Conservation (phyloP, 2,113 vertebrate species). For the Caracal caracal region DNA sequence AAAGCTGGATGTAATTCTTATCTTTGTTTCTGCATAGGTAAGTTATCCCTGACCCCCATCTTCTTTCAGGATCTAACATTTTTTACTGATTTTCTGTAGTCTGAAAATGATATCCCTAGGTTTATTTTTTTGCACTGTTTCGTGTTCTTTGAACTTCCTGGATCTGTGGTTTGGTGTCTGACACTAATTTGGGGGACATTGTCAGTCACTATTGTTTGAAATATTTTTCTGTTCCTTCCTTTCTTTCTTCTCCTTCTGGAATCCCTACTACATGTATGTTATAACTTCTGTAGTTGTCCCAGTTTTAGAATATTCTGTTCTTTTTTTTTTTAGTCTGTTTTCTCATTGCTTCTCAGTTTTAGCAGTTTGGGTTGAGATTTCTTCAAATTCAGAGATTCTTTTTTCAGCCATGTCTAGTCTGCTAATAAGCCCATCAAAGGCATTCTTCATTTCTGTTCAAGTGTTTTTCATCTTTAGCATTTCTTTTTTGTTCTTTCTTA, state of each 20-base stretch:
- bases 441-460: background rate
- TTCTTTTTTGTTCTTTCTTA: background rate
- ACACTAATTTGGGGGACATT: background rate
- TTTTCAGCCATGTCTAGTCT: background rate
- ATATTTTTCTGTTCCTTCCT: background rate
- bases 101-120: background rate
- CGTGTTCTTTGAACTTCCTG: background rate
- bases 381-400: background rate
- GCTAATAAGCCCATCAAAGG: background rate
- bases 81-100: background rate
- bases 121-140: constrained; percentile 9
- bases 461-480: background rate
- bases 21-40: background rate
- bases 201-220: background rate
- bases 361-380: background rate
- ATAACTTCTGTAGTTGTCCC: background rate
- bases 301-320: background rate
- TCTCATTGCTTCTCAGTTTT: background rate
- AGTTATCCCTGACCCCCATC: background rate
- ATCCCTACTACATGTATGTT: background rate
- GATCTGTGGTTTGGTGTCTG: background rate
- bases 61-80: background rate
- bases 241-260: background rate
- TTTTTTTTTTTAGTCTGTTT: background rate
- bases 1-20: background rate